Conservation (phyloP, 2,888 invertebrate species). For the Drosophila nigritarsus region DNA sequence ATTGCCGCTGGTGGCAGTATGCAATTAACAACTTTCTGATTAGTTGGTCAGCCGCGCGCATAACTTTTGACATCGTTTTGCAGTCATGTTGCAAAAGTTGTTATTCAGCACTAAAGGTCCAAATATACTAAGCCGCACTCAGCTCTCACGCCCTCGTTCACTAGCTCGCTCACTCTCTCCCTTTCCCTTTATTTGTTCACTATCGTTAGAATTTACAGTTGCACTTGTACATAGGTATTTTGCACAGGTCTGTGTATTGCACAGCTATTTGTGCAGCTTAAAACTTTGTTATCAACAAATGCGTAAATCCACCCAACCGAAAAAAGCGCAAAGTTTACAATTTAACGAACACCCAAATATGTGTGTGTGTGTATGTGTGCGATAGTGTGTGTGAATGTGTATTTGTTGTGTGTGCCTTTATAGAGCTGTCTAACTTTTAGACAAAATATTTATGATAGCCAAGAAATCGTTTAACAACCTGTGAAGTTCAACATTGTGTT, state of each 20-base stretch:
- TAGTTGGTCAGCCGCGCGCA: conserved; percentile 73
- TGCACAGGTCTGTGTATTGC: conserved; percentile 36
- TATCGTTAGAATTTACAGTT: conserved; percentile 31
- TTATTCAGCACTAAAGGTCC: conserved; percentile 44
- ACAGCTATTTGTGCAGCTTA: conserved; percentile 73
- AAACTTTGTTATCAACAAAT: conserved; percentile 78
- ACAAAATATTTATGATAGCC: conserved; percentile 74
- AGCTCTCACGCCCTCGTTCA: conserved; percentile 19
- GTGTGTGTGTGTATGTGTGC: conserved; percentile 8
- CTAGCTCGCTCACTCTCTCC: background rate
- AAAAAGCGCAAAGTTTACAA: conserved; percentile 67
- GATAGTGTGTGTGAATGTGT: background rate
- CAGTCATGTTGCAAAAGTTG: conserved; percentile 50
- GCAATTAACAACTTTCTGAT: conserved; percentile 75
- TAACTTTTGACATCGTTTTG: conserved; percentile 71
- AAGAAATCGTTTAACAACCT: conserved; percentile 71
- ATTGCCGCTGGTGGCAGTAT: conserved; percentile 64
- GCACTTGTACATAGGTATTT: conserved; percentile 15
- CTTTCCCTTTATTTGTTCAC: conserved; percentile 31
- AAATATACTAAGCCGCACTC: conserved; percentile 50
- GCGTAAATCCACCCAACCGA: conserved; percentile 73
- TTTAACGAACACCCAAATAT: conserved; percentile 45
- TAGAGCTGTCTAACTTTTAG: conserved; percentile 71
- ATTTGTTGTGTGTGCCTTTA: conserved; percentile 31
- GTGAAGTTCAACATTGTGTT: conserved; percentile 38